phyloP scores from a whole-genome alignment of 2,888 invertebrate species.

The Leptopterna dolabrata region DNA sequence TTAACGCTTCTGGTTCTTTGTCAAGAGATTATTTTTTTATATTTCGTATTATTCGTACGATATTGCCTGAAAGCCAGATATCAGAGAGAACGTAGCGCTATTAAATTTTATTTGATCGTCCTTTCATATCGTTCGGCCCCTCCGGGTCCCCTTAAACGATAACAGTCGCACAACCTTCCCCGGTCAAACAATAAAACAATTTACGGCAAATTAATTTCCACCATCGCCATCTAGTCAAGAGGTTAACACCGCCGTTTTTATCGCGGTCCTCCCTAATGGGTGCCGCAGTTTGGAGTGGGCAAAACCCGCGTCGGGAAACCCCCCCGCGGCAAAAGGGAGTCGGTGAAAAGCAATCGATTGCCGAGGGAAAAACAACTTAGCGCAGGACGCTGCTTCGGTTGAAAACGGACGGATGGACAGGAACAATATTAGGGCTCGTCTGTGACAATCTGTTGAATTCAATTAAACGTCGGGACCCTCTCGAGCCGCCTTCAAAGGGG shows the following conservation, averaged over 20 bases:
- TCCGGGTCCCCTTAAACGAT: not conserved
- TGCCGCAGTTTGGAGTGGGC: not conserved
- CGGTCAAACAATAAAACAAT: not conserved
- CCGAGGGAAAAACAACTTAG: not conserved
- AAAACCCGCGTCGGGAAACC: not conserved
- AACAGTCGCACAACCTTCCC: not conserved
- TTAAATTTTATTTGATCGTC: not conserved
- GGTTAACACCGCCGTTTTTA: not conserved
- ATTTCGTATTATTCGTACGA: too few species aligned
- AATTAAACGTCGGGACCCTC: not conserved
- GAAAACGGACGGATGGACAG: not conserved
- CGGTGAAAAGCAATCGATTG: not conserved
- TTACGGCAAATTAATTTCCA: not conserved
- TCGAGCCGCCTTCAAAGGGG: not conserved
- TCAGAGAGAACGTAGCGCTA: too few species aligned
- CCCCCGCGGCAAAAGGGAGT: not conserved
- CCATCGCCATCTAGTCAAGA: not conserved
- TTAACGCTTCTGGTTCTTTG: too few species aligned
- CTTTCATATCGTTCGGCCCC: not conserved
- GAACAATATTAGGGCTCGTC: slow-evolving; percentile 6
- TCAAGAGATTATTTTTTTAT: too few species aligned
- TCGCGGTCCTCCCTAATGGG: not conserved
- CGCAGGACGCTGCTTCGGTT: not conserved
- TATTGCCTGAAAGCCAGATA: too few species aligned
- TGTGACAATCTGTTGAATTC: slow-evolving; percentile 22